A percentile compares a stretch with the other conserved stretches of the same genome.
Evolutionary conservation across 2,797 vertebrate species (phyloP).

Genomic region (Amblyraja radiata): DNA sequence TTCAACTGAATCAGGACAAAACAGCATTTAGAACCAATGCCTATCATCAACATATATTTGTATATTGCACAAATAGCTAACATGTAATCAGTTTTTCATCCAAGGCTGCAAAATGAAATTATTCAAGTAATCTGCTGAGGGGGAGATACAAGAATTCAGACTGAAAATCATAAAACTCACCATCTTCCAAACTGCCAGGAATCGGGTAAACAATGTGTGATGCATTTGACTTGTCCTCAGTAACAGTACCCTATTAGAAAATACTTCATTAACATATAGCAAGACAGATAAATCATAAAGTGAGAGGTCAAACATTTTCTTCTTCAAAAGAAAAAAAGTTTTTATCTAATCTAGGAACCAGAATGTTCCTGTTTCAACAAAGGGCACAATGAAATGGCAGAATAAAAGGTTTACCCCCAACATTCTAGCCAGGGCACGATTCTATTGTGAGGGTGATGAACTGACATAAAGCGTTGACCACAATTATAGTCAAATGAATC

Average conservation of each 20-base stretch:
- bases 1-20: neutral
- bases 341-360: neutral
- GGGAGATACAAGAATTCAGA: neutral
- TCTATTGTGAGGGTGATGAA: neutral
- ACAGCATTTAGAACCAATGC: neutral
- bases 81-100: neutral
- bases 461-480: neutral
- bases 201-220: slow-evolving; percentile 87
- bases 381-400: neutral
- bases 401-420: neutral
- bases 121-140: neutral
- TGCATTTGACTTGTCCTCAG: slow-evolving; percentile 80
- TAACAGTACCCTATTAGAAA: slow-evolving; percentile 75
- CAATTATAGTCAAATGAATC: neutral
- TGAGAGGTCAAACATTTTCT: neutral
- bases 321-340: neutral
- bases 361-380: neutral
- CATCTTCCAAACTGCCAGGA: slow-evolving; percentile 84
- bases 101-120: neutral
- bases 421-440: neutral
- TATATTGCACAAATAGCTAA: neutral
- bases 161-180: slow-evolving; percentile 51
- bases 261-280: neutral
- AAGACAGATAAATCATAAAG: neutral
- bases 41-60: neutral